A percentile compares a stretch with the other conserved stretches of the same genome.
Evolutionary conservation across 2,888 invertebrate genomes (phyloP).

Genomic region (Cephus pygmeus): DNA sequence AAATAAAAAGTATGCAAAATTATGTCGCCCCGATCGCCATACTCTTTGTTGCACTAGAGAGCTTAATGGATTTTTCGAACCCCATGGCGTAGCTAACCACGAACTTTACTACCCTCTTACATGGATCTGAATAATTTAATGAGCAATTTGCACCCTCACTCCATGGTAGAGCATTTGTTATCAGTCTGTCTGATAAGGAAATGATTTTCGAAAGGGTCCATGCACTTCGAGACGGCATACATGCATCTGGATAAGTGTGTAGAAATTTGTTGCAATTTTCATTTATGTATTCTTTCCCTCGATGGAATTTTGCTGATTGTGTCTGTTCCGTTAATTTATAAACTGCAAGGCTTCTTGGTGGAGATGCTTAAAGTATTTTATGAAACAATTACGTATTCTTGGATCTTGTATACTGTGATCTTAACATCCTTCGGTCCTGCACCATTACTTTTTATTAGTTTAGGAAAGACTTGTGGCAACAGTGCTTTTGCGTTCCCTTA

Average conservation of each 20-base stretch:
- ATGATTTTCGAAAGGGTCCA: neutral
- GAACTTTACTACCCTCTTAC: slow-evolving; percentile 38
- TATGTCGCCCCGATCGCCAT: neutral
- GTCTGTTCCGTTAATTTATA: too few relatives aligned
- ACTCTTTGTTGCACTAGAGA: neutral
- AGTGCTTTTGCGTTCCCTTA: too few relatives aligned
- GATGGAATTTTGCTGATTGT: too few relatives aligned
- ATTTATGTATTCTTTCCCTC: neutral
- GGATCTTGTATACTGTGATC: too few relatives aligned
- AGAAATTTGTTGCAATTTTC: neutral
- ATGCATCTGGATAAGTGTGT: neutral
- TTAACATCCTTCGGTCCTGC: too few relatives aligned
- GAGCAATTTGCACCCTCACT: slow-evolving; percentile 28
- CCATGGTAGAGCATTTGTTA: neutral
- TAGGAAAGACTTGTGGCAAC: too few relatives aligned
- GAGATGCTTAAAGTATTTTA: too few relatives aligned
- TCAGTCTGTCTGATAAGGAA: neutral
- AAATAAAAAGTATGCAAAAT: neutral
- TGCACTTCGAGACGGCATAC: neutral
- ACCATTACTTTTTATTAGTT: too few relatives aligned
- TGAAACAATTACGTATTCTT: too few relatives aligned
- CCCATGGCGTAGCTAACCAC: neutral
- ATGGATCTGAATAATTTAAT: slow-evolving; percentile 36
- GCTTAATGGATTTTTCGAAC: neutral
- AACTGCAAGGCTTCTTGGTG: too few relatives aligned